A percentile compares a stretch with the other conserved stretches of the same genome.
These are phyloP conservation scores for Allobates femoralis DNA, from an alignment of 2,797 vertebrate species.

Conservation along the genomic window DNA sequence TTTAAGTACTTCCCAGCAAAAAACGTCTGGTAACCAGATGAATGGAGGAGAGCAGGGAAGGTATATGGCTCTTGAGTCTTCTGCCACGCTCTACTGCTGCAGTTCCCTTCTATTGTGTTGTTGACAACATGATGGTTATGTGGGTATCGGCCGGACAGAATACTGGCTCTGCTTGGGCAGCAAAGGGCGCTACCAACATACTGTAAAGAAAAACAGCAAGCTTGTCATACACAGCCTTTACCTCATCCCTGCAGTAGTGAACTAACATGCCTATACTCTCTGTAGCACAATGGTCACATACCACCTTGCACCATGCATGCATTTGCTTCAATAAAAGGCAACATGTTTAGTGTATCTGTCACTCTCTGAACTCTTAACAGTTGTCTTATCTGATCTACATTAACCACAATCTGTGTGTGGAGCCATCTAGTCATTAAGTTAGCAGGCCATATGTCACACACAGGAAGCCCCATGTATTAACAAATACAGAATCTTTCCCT, in stretches of 20 bases:
- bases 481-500: too few relatives aligned
- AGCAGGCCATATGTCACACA: not conserved
- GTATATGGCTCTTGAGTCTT: conserved; percentile 89
- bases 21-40: conserved; percentile 90
- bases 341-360: not conserved
- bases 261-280: not conserved
- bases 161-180: conserved; percentile 95
- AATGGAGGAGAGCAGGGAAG: conserved; percentile 87
- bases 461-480: not conserved
- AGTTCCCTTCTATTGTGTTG: conserved; percentile 96
- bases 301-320: not conserved
- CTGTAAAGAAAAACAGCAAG: conserved; percentile 68
- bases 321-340: not conserved
- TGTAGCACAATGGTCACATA: not conserved
- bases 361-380: not conserved
- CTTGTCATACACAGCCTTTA: not conserved
- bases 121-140: conserved; percentile 97
- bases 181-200: conserved; percentile 95
- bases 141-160: conserved; percentile 95
- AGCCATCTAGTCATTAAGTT: not conserved
- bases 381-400: not conserved
- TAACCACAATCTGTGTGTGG: not conserved
- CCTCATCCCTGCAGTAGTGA: not conserved
- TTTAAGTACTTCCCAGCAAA: conserved; percentile 98
- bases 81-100: conserved; percentile 94